phyloP scores from a whole-genome alignment of 2,113 vertebrate genomes.

The Nyctereutes procyonoides region DNA sequence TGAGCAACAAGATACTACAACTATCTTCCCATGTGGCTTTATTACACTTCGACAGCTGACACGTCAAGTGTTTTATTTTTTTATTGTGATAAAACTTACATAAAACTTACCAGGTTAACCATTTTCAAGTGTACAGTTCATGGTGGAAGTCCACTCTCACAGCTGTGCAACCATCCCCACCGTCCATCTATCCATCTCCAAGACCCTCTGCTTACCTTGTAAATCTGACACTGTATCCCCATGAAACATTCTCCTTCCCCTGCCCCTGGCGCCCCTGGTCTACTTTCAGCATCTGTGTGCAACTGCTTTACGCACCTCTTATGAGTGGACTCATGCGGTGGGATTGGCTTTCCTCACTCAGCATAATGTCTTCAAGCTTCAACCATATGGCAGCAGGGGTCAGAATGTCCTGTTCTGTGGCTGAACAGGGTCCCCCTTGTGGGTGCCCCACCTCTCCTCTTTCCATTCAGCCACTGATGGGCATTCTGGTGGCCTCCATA shows the following conservation, averaged over 20 bases:
- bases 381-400: not conserved
- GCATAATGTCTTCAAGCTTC: no score
- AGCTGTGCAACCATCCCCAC: accelerated
- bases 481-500: not conserved
- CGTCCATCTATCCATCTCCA: not conserved
- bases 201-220: not conserved
- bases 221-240: no score
- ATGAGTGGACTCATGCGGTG: not conserved
- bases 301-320: not conserved
- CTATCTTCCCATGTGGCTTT: not conserved
- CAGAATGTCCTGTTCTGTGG: not conserved
- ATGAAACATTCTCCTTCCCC: not conserved
- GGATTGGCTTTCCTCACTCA: not conserved
- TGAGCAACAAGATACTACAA: not conserved
- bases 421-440: not conserved
- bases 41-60: not conserved
- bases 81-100: not conserved
- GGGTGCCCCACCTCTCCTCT: no score
- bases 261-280: not conserved
- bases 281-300: not conserved
- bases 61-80: not conserved
- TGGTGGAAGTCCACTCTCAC: not conserved
- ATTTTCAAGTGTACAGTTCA: not conserved
- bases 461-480: not conserved
- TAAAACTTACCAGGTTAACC: not conserved